A percentile compares a stretch with the other conserved stretches of the same genome.
These are phyloP conservation scores for Trididemnum clinides DNA, from an alignment of 23 tunicate genomes.

Conservation along the genomic window DNA sequence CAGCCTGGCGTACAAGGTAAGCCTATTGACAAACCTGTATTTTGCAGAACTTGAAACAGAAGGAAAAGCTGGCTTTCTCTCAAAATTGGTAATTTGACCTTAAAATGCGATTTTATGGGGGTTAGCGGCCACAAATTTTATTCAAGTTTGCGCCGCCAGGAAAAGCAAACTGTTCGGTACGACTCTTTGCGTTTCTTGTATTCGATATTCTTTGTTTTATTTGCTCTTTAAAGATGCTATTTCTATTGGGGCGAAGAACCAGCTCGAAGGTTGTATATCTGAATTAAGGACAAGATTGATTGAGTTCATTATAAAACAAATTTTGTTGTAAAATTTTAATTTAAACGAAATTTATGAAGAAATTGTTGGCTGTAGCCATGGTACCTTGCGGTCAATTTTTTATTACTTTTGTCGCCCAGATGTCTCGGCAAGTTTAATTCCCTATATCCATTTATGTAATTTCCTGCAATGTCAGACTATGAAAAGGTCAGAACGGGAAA, in stretches of 20 bases:
- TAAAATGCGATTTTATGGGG: too few relatives aligned
- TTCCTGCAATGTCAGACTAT: neutral
- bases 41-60: neutral
- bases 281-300: too few relatives aligned
- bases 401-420: slow-evolving; percentile 7
- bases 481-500: too few relatives aligned
- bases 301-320: neutral
- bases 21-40: neutral
- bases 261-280: too few relatives aligned
- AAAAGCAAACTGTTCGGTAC: neutral
- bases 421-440: neutral
- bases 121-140: neutral
- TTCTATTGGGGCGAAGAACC: too few relatives aligned
- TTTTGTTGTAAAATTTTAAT: neutral
- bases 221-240: too few relatives aligned
- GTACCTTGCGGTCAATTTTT: neutral
- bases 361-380: too few relatives aligned
- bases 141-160: neutral
- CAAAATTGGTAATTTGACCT: too few relatives aligned
- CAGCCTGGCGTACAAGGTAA: slow-evolving; percentile 22
- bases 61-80: too few relatives aligned
- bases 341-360: too few relatives aligned
- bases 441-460: neutral
- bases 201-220: neutral
- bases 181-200: neutral